These are phyloP conservation scores for Tokudaia tokunoshimensis DNA, from an alignment of 2,797 vertebrate genomes.

Conservation along the genomic window DNA sequence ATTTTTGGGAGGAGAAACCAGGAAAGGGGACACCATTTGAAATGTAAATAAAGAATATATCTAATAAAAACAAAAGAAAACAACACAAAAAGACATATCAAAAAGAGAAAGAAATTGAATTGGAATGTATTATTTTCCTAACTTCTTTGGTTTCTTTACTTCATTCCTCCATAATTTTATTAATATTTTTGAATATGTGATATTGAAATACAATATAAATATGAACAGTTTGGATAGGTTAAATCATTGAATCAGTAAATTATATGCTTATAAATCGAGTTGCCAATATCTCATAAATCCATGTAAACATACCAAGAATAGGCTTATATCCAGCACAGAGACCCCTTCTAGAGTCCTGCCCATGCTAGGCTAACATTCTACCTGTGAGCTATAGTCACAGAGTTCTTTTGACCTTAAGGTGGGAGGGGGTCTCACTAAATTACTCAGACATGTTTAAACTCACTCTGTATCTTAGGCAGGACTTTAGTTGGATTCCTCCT, in stretches of 20 bases:
- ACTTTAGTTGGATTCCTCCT: not conserved
- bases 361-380: not conserved
- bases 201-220: not conserved
- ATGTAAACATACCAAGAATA: not conserved
- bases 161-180: not conserved
- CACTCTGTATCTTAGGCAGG: not conserved
- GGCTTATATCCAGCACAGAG: not conserved
- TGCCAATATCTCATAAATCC: conserved; percentile 11
- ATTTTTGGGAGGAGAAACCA: no score
- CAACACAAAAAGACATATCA: no score
- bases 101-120: not conserved
- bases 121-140: not conserved
- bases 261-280: not conserved
- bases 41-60: no score
- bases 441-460: not conserved
- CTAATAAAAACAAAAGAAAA: no score
- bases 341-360: accelerated
- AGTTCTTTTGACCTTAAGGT: not conserved
- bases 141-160: not conserved
- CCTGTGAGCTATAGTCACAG: not conserved
- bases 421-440: not conserved
- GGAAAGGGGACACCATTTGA: no score
- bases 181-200: not conserved
- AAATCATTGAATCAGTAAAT: not conserved
- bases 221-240: not conserved